Evolutionary conservation across 2,113 vertebrate species (phyloP), one percentile per base, ranked within the genome.

Genomic region (Brachyistius frenatus): DNA sequence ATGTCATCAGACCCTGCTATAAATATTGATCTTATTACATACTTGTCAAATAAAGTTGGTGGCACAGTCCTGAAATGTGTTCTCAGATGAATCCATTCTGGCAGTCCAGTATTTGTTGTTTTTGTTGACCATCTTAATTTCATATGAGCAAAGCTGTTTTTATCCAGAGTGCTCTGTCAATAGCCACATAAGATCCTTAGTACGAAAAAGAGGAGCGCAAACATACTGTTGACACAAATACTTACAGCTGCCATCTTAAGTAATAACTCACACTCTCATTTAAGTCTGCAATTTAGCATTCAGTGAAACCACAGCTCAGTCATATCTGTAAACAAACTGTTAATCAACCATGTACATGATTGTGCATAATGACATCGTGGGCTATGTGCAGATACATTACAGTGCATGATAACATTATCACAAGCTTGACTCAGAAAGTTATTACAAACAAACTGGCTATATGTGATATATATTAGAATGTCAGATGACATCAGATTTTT

Each of bases 261-360:
- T 86, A 78, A 77, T 71, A 84, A 68, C 61, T 55, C 65, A 32
- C 54, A 39, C 65, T 80, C 64, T 65, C 66, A 68, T 85, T 76
- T 80, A 69, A 83, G 81, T 63, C 46, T 7, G 54, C 39, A 66
- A 82, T 83, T 87, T 89, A 86, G 63, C 73, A 81, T 79, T 61
- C 61, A 52, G 37, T 50, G 65, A 62, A 76, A 74, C 36, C 33
- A 13, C 33, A 63, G 32, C 74, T 41, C 50, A 68, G 55, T 77
- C 74, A 68, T 60, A 71, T 86, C 66, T 54, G 76, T 72, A 80
- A 88, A 85, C 77, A 86, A 88, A 74, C 67, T 73, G 73, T 84
- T 83, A 78, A 87, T 91, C 77, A 87, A 56, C 50, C 46, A 55
- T n/a, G 36, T 46, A 69, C 78, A 77, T 80, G 70, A 64, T 44